A percentile compares a stretch with the other conserved stretches of the same genome.
These are phyloP conservation scores for Rhyacophila evoluta DNA, from an alignment of 2,888 invertebrate species.

Conservation along the genomic window DNA sequence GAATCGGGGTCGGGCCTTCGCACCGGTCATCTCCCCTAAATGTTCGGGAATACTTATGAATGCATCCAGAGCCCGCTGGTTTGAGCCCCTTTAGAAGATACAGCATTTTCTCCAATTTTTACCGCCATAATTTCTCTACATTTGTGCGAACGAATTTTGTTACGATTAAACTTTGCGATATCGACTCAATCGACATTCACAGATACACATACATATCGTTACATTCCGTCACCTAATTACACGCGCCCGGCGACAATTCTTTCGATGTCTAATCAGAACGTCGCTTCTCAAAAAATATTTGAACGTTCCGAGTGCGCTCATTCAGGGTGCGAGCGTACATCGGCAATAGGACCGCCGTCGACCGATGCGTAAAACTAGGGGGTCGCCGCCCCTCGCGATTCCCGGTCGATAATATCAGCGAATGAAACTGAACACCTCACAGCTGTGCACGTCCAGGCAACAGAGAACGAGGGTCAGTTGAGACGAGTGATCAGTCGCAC, in stretches of 20 bases:
- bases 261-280: too few species aligned
- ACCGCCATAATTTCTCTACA: too few species aligned
- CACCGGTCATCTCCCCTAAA: conserved; percentile 9
- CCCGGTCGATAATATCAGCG: neutral
- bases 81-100: too few species aligned
- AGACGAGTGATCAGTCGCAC: neutral
- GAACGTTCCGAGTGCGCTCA: neutral
- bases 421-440: neutral
- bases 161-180: too few species aligned
- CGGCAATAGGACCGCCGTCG: neutral
- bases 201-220: too few species aligned
- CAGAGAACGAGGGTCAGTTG: neutral
- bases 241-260: too few species aligned
- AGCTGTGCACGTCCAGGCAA: neutral
- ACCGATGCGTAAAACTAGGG: conserved; percentile 1
- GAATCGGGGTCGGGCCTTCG: neutral
- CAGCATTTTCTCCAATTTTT: neutral
- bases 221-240: too few species aligned
- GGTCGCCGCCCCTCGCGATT: neutral
- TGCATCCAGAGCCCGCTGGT: neutral
- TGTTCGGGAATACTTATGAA: neutral
- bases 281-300: too few species aligned
- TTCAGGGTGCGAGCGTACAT: neutral
- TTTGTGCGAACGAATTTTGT: too few species aligned
- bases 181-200: too few species aligned